Base-by-base conservation (phyloP, 2,888 invertebrate species). In the Zygaena filipendulae region DNA sequence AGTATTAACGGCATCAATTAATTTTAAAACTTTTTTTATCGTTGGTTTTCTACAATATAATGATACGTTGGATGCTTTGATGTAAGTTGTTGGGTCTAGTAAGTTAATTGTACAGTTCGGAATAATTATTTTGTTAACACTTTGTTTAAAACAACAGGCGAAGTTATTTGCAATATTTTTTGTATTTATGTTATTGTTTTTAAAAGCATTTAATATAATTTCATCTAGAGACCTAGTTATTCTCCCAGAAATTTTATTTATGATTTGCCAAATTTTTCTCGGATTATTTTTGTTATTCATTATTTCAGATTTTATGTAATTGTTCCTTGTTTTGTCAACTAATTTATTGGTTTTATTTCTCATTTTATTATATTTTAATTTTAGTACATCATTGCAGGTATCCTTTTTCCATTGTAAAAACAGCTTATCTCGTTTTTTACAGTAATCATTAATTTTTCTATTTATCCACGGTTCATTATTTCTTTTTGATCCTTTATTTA, bases 81-180 rank as follows among this genome's bases (percentile, higher is more conserved):
- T n/a, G n/a, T n/a, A n/a, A n/a, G n/a, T n/a, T n/a, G n/a, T n/a
- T n/a, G n/a, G n/a, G n/a, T n/a, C n/a, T n/a, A n/a, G n/a, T n/a
- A n/a, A n/a, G n/a, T n/a, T n/a, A n/a, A n/a, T n/a, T n/a, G n/a
- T n/a, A n/a, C n/a, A n/a, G n/a, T n/a, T n/a, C n/a, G n/a, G n/a
- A n/a, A n/a, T n/a, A n/a, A 29, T 31, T 14, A 30, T 32, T 13
- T 32, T 30, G 10, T 19, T 27, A 11, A 32, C 23, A 16, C 11
- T 27, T 21, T 12, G 6, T n/a, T 23, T 10, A 11, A 36, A 36
- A 14, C 13, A 6, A 8, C 5, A 14, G 2, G 25, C 35, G 16
- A 36, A 36, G 7, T 30, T 29, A 13, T 32, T 16, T 10, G 30
- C 32, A 2, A 36, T 10, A n/a, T n/a, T n/a, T n/a, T n/a, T n/a